These are phyloP conservation scores for Martes martes DNA, from an alignment of 2,113 vertebrate genomes.

Conservation along the genomic window DNA sequence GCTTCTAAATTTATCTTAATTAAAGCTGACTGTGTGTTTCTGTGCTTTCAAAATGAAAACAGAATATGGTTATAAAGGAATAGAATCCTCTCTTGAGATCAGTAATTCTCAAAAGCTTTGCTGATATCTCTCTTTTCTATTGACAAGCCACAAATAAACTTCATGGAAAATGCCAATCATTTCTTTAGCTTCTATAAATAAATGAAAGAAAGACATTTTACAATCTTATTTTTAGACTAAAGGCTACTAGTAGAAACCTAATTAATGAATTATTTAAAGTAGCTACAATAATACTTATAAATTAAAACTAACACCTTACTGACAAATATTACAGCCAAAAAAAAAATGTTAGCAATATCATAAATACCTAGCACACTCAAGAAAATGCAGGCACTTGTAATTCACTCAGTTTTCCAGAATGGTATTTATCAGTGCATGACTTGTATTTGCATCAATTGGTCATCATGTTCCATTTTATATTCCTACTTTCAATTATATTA, in stretches of 20 bases:
- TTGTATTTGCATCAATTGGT: not conserved
- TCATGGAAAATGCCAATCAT: not conserved
- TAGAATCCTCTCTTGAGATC: not conserved
- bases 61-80: not conserved
- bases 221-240: constrained; percentile 22
- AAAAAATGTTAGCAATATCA: not conserved
- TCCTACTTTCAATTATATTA: not conserved
- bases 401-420: not conserved
- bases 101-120: not conserved
- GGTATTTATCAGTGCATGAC: not conserved
- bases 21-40: not conserved
- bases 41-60: not conserved
- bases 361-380: not conserved
- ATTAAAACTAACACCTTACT: not conserved
- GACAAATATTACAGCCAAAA: not conserved
- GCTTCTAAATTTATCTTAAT: not conserved
- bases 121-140: not conserved
- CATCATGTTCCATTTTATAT: not conserved
- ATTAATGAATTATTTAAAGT: not conserved
- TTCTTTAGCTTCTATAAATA: not conserved
- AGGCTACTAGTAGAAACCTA: not conserved
- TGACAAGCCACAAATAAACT: not conserved
- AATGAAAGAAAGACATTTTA: not conserved
- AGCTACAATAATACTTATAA: not conserved
- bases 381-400: not conserved